Evolutionary conservation across 2,113 vertebrate species (phyloP).

Genomic region (Tragelaphus imberbis): DNA sequence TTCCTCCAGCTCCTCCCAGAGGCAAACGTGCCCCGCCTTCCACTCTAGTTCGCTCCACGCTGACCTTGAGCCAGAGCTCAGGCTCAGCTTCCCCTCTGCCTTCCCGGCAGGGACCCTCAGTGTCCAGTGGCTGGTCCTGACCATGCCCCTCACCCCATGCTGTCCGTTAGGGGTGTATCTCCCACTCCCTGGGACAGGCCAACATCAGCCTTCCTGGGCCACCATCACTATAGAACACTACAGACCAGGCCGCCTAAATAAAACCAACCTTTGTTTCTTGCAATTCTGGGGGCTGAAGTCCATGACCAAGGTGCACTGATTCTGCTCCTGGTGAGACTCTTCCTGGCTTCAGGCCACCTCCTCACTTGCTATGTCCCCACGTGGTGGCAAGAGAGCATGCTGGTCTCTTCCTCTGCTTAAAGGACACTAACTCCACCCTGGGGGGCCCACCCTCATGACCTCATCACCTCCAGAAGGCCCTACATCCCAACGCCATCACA

Average conservation of each 20-base stretch:
- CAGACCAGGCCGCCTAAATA: rapidly evolving
- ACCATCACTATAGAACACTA: too few species aligned
- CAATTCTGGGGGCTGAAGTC: background rate
- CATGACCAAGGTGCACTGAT: rapidly evolving
- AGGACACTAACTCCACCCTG: background rate
- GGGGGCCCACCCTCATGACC: background rate
- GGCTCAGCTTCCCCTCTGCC: rapidly evolving
- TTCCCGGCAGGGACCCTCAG: rapidly evolving
- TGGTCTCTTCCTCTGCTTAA: background rate
- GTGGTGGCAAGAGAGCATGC: background rate
- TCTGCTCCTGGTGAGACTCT: background rate
- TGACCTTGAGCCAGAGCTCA: rapidly evolving
- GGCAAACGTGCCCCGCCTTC: rapidly evolving
- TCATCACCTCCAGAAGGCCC: background rate
- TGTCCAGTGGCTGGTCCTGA: too few species aligned
- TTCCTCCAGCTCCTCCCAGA: background rate
- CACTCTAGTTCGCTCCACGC: too few species aligned
- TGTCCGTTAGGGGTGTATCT: rapidly evolving
- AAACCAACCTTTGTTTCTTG: background rate
- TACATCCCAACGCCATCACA: background rate
- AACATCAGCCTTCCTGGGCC: rapidly evolving
- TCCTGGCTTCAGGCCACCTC: background rate
- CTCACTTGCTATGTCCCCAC: background rate
- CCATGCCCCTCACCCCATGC: rapidly evolving
- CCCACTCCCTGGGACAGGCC: background rate